A percentile compares a stretch with the other conserved stretches of the same genome.
Conservation (phyloP, 2,888 invertebrate genomes). For the Callimorpha dominula region DNA sequence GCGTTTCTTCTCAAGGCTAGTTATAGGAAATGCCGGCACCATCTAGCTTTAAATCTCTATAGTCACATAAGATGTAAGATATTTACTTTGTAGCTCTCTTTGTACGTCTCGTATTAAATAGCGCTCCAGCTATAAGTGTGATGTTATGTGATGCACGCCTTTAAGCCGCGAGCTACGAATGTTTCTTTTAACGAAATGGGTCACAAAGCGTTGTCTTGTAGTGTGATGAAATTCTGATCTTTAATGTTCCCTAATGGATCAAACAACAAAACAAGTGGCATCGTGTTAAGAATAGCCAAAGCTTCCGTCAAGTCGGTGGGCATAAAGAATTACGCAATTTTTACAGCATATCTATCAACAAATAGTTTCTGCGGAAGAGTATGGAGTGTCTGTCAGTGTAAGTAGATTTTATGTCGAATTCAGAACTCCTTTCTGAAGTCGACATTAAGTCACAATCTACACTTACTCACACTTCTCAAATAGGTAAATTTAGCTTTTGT, state of each 20-base stretch:
- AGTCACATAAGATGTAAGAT: no score
- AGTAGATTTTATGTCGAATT: not conserved
- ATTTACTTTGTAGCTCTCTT: no score
- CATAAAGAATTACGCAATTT: not conserved
- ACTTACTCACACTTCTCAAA: no score
- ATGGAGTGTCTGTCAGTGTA: not conserved
- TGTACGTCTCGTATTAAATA: no score
- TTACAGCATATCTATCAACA: slow-evolving; percentile 1
- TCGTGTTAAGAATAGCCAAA: slow-evolving; percentile 5
- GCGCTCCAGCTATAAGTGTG: no score
- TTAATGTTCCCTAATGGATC: slow-evolving; percentile 6
- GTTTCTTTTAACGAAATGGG: not conserved
- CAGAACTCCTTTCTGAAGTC: no score
- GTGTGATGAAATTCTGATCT: not conserved
- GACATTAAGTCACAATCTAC: no score
- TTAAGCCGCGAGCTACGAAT: not conserved
- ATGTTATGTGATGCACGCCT: not conserved
- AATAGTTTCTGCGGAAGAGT: not conserved
- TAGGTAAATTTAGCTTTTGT: no score
- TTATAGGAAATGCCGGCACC: no score
- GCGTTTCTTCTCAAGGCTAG: no score
- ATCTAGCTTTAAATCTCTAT: no score
- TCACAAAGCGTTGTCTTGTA: not conserved
- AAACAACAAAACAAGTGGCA: not conserved
- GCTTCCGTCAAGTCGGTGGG: slow-evolving; percentile 9